Base-by-base conservation (phyloP, 53 echinoderm and acorn worm species). In the Paracentrotus lividus region DNA sequence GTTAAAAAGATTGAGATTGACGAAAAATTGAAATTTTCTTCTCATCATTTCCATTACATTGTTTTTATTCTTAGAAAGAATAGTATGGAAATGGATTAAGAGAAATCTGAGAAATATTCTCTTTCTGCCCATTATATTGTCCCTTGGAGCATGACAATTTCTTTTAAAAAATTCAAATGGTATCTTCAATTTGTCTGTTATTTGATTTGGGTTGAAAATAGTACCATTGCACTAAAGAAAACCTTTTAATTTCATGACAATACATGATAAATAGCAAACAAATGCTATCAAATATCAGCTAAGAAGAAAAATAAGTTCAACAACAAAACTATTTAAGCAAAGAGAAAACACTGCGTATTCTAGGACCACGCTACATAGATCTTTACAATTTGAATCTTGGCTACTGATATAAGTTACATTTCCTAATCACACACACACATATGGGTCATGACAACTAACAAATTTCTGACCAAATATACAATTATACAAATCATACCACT, bases 351-450 rank as follows among this genome's bases (percentile, higher is more conserved):
- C 6, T 72, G 57, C 21, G 16, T 10, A 81, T n/a, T 43, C 47
- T 14, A 81, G 2, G 27, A 45, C 13, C 16, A 77, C 5, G 7
- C 44, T 26, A 81, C 81, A 81, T 15, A 23, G 18, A 76, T 40
- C 42, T 20, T 10, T 81, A 81, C 81, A 81, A 81, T 45, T 24
- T 81, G n/a, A 81, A 45, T 47, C 47, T 81, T 45, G 81, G 81
- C 81, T 45, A 81, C 47, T 47, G 47, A 81, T n/a, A 81, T 45
- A 81, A 81, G 47, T 49, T 45, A 81, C 81, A 81, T 8, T 81
- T 81, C 47, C 81, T 81, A 47, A 47, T 81, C 81, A 81, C 81
- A 81, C 81, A 81, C 81, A 81, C 81, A 81, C 81, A 81, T 32
- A 81, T 15, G 44, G 44, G 26, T 81, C 45, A 47, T 47, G 27